These are phyloP conservation scores for Sigmodon hispidus DNA, from an alignment of 2,113 vertebrate species.

Conservation along the genomic window DNA sequence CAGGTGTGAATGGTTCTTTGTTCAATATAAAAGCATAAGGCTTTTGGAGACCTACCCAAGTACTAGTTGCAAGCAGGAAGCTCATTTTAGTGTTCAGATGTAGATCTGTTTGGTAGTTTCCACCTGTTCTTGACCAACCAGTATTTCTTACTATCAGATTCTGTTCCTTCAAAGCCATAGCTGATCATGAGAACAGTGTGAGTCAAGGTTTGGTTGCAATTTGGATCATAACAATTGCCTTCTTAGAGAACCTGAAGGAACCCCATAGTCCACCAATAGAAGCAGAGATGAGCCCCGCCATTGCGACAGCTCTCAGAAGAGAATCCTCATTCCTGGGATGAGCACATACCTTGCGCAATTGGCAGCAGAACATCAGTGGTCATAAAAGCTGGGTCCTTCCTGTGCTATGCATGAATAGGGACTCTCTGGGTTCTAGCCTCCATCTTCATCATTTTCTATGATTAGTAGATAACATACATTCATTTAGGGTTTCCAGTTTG, in stretches of 20 bases:
- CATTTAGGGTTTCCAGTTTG: neutral
- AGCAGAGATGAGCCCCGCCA: conserved; percentile 92
- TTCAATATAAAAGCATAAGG: conserved; percentile 72
- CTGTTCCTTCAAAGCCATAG: conserved; percentile 88
- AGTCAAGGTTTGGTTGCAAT: conserved; percentile 92
- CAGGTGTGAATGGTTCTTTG: neutral
- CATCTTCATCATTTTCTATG: neutral
- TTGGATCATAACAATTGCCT: conserved; percentile 94
- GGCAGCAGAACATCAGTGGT: conserved; percentile 86
- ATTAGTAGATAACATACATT: neutral
- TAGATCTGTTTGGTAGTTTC: neutral
- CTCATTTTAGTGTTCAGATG: neutral
- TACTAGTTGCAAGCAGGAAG: neutral
- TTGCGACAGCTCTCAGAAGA: conserved; percentile 93
- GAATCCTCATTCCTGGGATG: conserved; percentile 86
- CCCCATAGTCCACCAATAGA: conserved; percentile 92
- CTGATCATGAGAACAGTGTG: conserved; percentile 93
- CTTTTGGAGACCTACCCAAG: neutral
- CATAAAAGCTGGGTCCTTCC: conserved; percentile 89
- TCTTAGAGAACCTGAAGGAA: conserved; percentile 95
- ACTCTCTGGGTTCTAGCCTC: no score
- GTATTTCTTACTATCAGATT: conserved; percentile 91
- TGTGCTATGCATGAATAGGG: no score
- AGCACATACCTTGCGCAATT: conserved; percentile 94
- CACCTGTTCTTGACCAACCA: conserved; percentile 98